Base-by-base conservation (phyloP, 1,140 invertebrate species). In the Tetraneura akinire region DNA sequence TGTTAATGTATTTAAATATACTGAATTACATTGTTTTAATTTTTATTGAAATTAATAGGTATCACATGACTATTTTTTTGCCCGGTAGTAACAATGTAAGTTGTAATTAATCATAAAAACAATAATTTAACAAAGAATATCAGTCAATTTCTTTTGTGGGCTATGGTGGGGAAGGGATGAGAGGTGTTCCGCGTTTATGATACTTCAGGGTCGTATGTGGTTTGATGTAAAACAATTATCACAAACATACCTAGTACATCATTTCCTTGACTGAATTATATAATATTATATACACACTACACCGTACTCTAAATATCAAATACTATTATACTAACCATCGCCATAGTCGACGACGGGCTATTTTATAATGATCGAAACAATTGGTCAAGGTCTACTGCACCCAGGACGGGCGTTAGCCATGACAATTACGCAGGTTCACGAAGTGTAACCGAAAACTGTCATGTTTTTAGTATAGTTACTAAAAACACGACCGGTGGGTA, bases 381-480 rank as follows among this genome's bases (percentile, higher is more conserved):
- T 11, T 47, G 66, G 83, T 18, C 73, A 76, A 76, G 73, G 73
- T 76, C 53, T 76, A 57, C 21, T 57, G 32, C 49, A 55, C 51
- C 21, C 51, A 73, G 37, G 13, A 68, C 14, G 42, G 66, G 66
- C 42, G 37, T 68, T 18, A 68, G 37, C 64, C 26, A 45, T 68
- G 66, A 47, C 66, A 47, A 68, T 68, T 26, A 66, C 5, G 18
- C 4, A 11, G 37, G 57, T 62, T 47, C 14, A 47, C 14, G 21
- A 10, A 45, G 42, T 16, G 37, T 23, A 23, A 47, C 45, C 42
- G 8, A 68, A 68, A 23, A 62, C 26, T 3, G 23, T 60, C 5
- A 8, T 37, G 32, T 37, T 60, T n/a, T n/a, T n/a, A n/a, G n/a
- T n/a, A 60, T 11, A 32, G 29, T 1, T 32, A 32, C 1, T n/a